These are phyloP conservation scores for Seladonia tumulorum DNA, from an alignment of 2,888 invertebrate species.

Conservation along the genomic window DNA sequence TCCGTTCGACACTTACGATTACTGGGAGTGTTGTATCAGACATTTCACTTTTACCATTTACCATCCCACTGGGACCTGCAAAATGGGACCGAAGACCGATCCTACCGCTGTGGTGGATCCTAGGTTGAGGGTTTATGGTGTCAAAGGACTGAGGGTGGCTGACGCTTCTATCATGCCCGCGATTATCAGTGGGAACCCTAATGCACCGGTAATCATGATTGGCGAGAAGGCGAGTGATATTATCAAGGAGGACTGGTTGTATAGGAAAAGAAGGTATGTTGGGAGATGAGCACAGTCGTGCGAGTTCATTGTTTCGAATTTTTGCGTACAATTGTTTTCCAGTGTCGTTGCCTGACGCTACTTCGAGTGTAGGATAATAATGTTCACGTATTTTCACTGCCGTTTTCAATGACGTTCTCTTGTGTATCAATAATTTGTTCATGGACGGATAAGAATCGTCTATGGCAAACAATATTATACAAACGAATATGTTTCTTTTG, in stretches of 20 bases:
- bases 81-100: conserved; percentile 93
- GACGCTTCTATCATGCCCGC: conserved; percentile 96
- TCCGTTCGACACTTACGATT: conserved; percentile 91
- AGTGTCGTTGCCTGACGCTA: background rate
- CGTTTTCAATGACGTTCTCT: too few relatives aligned
- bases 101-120: conserved; percentile 92
- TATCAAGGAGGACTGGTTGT: conserved; percentile 93
- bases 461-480: too few relatives aligned
- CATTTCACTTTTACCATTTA: conserved; percentile 93
- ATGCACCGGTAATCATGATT: conserved; percentile 95
- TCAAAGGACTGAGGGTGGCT: conserved; percentile 91
- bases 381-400: too few relatives aligned
- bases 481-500: too few relatives aligned
- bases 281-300: conserved; percentile 27
- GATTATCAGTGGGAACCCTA: conserved; percentile 95
- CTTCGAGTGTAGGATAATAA: too few relatives aligned
- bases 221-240: conserved; percentile 95
- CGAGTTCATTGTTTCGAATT: background rate
- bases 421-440: too few relatives aligned
- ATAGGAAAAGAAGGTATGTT: conserved; percentile 58
- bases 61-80: conserved; percentile 93
- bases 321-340: background rate
- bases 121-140: conserved; percentile 91
- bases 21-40: conserved; percentile 94
- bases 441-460: too few relatives aligned